Conservation (phyloP, 2,888 invertebrate species). For the Cephalotes varians region DNA sequence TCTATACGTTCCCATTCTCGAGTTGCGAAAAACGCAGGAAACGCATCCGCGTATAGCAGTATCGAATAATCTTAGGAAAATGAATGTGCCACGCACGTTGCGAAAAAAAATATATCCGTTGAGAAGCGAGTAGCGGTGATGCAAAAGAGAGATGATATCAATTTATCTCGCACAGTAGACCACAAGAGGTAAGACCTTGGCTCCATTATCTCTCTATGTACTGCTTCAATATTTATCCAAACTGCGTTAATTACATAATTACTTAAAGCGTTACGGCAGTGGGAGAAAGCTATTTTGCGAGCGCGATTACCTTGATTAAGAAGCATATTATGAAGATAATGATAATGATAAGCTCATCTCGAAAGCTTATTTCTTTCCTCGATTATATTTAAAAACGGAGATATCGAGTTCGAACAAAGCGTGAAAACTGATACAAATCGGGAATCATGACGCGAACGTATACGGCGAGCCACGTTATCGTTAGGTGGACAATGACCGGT, state of each 20-base stretch:
- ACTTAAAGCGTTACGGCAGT: neutral
- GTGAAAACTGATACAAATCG: neutral
- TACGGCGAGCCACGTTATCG: conserved; percentile 61
- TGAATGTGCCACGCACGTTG: conserved; percentile 1
- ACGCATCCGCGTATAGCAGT: neutral
- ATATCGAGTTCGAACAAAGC: neutral
- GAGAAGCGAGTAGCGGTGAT: neutral
- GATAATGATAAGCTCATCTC: neutral
- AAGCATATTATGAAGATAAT: neutral
- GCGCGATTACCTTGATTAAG: neutral
- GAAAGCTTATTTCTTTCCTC: neutral
- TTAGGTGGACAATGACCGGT: conserved; percentile 82
- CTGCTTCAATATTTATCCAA: conserved; percentile 19
- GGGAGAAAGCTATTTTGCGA: neutral
- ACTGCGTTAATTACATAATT: conserved; percentile 1
- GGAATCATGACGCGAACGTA: neutral
- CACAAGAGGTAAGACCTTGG: neutral
- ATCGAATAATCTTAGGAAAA: conserved; percentile 13
- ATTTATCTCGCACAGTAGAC: neutral
- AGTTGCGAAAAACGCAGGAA: conserved; percentile 1
- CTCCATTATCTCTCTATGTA: conserved; percentile 3
- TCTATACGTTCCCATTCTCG: neutral
- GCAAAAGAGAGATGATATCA: neutral
- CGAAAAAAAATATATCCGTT: neutral
- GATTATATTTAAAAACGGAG: neutral